Base-by-base conservation (phyloP, 2,113 vertebrate genomes). In the Pionites leucogaster region DNA sequence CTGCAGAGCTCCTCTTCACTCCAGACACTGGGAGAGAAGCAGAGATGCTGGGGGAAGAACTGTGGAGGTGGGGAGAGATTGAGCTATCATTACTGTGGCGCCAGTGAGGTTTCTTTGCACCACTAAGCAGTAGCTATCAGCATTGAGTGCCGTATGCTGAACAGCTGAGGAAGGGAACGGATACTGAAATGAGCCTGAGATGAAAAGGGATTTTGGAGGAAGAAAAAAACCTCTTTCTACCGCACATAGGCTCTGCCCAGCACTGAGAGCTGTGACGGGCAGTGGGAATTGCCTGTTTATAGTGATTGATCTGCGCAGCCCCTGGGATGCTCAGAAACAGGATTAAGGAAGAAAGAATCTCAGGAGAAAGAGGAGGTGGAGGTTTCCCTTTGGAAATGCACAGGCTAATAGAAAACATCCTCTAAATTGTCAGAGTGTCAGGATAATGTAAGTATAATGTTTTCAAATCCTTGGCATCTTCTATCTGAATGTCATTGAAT, bases 41-140 rank as follows among this genome's bases (percentile, higher is more conserved):
- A 0, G 74, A 76, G 90, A 59, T 31, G 41, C 11, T 35, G 92
- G 62, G 74, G 65, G 78, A 93, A 95, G 86, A 92, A 83, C 86
- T 94, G 94, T 92, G 91, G 94, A 92, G 95, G 92, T 97, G 94
- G 91, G 62, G 79, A 93, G 81, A 85, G 94, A 90, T 57, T 47
- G 92, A 95, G 94, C 90, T 93, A 37, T 93, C 94, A 53, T 82
- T 92, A 89, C 78, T 4, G 6, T 94, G 85, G 82, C 82, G 90
- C 67, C 79, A 7, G 78, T 19, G 82, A 71, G 94, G 82, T 42
- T 95, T 72, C 92, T 95, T 90, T 94, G 93, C 90, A 60, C 92
- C 65, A 28, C 4, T 15, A 60, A 91, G 90, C 95, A 75, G 55
- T 37, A 67, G 82, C 90, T 87, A 16, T 95, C 67, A 76, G 64